A percentile compares a stretch with the other conserved stretches of the same genome.
phyloP scores from a whole-genome alignment of 2,888 invertebrate species.

The Scaptomyza reducta region DNA sequence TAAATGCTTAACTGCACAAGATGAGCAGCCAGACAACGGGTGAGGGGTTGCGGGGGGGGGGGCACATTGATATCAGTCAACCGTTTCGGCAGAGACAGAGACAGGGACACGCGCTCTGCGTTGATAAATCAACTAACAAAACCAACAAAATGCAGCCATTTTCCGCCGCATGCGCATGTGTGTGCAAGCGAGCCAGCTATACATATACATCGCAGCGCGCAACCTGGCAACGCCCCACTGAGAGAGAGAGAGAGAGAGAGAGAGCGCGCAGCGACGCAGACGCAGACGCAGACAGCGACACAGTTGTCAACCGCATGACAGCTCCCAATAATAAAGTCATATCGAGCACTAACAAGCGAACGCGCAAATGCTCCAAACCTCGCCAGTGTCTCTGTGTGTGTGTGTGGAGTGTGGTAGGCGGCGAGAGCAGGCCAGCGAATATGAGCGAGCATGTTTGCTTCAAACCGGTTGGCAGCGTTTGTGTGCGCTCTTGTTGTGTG shows the following conservation, averaged over 20 bases:
- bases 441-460: slow-evolving; percentile 27
- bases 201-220: background rate
- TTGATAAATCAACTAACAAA: slow-evolving; percentile 73
- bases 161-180: slow-evolving; percentile 49
- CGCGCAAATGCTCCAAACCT: slow-evolving; percentile 56
- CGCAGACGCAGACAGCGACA: slow-evolving; percentile 67
- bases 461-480: slow-evolving; percentile 66
- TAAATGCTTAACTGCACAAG: slow-evolving; percentile 51
- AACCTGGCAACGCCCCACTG: slow-evolving; percentile 51
- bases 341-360: slow-evolving; percentile 79
- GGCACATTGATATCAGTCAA: slow-evolving; percentile 40
- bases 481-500: slow-evolving; percentile 40
- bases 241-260: slow-evolving; percentile 24
- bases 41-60: background rate
- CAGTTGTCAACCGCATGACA: slow-evolving; percentile 81
- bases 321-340: slow-evolving; percentile 81
- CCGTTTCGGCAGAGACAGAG: slow-evolving; percentile 41
- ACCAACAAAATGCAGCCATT: slow-evolving; percentile 74
- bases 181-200: slow-evolving; percentile 49
- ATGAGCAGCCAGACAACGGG: slow-evolving; percentile 18
- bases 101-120: slow-evolving; percentile 30
- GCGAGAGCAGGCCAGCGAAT: slow-evolving; percentile 39
- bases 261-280: slow-evolving; percentile 31
- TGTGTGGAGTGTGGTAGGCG: slow-evolving; percentile 33
- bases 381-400: background rate